These are phyloP conservation scores for Mormyrops attenuatus DNA, from an alignment of 2,797 vertebrate species.

Conservation along the genomic window DNA sequence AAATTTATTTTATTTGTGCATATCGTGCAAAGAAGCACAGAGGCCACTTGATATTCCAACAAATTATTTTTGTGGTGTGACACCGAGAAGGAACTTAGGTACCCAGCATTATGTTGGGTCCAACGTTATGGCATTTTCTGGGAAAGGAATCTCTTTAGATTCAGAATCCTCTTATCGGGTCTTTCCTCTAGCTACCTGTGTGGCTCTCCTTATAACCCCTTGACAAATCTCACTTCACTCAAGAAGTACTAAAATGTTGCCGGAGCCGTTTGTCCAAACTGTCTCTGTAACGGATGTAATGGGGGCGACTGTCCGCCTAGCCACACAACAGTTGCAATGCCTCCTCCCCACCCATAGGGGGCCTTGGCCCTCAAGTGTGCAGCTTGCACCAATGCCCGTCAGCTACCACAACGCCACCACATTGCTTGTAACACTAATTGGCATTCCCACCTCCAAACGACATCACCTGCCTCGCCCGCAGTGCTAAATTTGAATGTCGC, in stretches of 20 bases:
- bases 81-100: background rate
- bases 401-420: background rate
- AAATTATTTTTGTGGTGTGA: background rate
- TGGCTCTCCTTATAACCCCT: background rate
- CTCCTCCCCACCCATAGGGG: background rate
- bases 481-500: background rate
- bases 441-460: background rate
- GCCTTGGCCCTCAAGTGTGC: background rate
- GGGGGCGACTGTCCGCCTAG: background rate
- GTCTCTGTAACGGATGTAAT: background rate
- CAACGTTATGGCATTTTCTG: background rate
- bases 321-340: background rate
- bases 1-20: background rate
- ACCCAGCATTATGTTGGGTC: background rate
- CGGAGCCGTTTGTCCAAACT: background rate
- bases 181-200: background rate
- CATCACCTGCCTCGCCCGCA: background rate
- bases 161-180: background rate
- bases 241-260: background rate
- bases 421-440: background rate
- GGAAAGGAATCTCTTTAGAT: background rate
- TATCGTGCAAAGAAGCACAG: background rate
- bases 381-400: background rate
- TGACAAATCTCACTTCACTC: background rate
- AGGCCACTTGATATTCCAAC: background rate